Base-by-base conservation (phyloP, 37 sponge, comb jelly and placozoan genomes). In the Oopsacas minuta region DNA sequence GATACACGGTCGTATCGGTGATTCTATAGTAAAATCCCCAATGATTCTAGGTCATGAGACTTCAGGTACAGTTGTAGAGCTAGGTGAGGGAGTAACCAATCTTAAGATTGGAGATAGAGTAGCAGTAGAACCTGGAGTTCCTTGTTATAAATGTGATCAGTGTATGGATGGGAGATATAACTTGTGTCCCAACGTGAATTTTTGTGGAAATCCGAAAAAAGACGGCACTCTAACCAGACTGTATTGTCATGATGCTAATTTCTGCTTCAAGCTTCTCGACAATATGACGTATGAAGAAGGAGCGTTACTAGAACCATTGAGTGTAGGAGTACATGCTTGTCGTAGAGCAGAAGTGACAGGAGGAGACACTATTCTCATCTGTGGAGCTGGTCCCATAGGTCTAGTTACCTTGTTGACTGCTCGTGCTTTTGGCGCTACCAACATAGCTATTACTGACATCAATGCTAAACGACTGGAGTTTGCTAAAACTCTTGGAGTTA, bases 321-420 rank as follows among this genome's bases (percentile, higher is more conserved):
- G 91, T 87, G 97, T 97, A 23, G 97, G 93, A 0, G 94, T 97
- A 28, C 97, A 97, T 89, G 97, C 97, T 17, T 94, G 97, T 53
- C 90, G 87, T 81, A 84, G 97, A 36, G 97, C 93, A 17, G 93
- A 91, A 0, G 89, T 97, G 53, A 83, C 36, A 12, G 87, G 92
- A 86, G 94, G 93, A 8, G 88, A 89, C 84, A 91, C 90, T 28
- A 93, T 97, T 36, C 88, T 97, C 20, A 84, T 97, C 23, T 94
- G 94, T 90, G 97, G 97, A 32, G 97, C 97, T 81, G 97, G 94
- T 0, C 93, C 97, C 15, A 96, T 96, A 37, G 97, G 97, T 0
- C 88, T 96, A 38, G 97, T 96, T 22, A 89, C 90, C 83, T 22
- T 96, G 85, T 88, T 96, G 81, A 86, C 90, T 0, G 97, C 97